Percentiles rank a stretch among this genome's conserved stretches.
phyloP scores from a whole-genome alignment of 2,113 vertebrate species.

The Microtus ochrogaster region DNA sequence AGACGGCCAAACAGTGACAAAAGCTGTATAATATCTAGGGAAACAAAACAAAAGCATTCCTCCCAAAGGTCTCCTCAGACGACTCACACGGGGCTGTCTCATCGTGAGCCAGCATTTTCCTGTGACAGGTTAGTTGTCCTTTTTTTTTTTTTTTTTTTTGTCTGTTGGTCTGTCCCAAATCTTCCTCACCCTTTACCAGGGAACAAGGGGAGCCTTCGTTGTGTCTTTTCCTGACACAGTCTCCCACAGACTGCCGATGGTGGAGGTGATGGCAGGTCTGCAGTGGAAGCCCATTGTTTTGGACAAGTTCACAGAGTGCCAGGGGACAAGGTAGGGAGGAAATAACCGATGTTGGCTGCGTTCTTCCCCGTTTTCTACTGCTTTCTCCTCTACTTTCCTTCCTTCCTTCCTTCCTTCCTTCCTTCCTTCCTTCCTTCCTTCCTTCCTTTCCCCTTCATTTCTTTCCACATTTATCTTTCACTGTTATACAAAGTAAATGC shows the following conservation, averaged over 20 bases:
- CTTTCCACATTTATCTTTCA: not conserved
- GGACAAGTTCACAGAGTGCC: not conserved
- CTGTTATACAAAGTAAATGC: not conserved
- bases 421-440: not conserved
- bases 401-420: not conserved
- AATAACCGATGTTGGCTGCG: not conserved
- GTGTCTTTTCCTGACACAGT: not conserved
- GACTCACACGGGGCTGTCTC: not conserved
- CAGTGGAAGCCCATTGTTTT: not conserved
- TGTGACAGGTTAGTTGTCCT: not conserved
- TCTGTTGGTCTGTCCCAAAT: not conserved
- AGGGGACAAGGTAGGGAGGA: not conserved
- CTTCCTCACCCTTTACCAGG: not conserved
- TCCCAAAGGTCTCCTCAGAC: not conserved
- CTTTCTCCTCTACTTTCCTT: too few relatives aligned
- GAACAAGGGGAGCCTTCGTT: not conserved
- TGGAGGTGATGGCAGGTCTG: not conserved
- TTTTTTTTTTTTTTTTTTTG: not conserved
- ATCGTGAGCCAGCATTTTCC: not conserved
- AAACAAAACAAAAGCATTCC: constrained; percentile 29
- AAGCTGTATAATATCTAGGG: not conserved
- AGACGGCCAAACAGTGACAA: not conserved
- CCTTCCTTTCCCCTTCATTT: not conserved
- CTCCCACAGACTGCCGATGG: fast-evolving
- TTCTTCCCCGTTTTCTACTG: not conserved